A percentile compares a stretch with the other conserved stretches of the same genome.
These are phyloP conservation scores for Phenganax subtilis DNA, from an alignment of 92 coral and sea anemone species.

Conservation along the genomic window DNA sequence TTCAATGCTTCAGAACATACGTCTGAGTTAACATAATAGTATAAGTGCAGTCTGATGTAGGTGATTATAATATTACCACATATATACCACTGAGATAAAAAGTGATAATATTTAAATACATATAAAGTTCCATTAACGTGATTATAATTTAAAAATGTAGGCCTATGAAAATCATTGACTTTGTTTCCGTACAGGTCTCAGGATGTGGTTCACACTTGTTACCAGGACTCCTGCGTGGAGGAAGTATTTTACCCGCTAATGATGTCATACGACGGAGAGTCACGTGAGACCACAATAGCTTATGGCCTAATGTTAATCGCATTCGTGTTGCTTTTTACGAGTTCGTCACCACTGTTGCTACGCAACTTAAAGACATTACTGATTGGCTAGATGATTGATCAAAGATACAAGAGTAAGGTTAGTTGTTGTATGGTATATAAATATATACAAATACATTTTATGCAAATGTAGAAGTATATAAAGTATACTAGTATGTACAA, in stretches of 20 bases:
- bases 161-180: too few species aligned
- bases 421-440: not conserved
- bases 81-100: too few species aligned
- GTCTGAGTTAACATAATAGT: too few species aligned
- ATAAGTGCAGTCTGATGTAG: too few species aligned
- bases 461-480: too few species aligned
- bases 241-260: slow-evolving; percentile 88
- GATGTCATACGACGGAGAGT: slow-evolving; percentile 81
- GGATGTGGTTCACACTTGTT: slow-evolving; percentile 69
- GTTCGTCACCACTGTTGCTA: slow-evolving; percentile 70
- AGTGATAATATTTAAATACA: too few species aligned
- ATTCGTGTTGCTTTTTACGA: slow-evolving; percentile 49
- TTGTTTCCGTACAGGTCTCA: slow-evolving; percentile 49
- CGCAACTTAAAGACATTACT: not conserved
- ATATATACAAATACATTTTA: too few species aligned
- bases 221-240: slow-evolving; percentile 75
- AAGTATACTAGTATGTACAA: too few species aligned
- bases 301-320: slow-evolving; percentile 63
- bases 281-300: slow-evolving; percentile 67
- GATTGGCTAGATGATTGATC: not conserved
- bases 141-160: too few species aligned
- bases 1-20: too few species aligned
- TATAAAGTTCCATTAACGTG: too few species aligned
- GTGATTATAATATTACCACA: too few species aligned
- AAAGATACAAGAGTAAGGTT: not conserved